Evolutionary conservation across 2,113 vertebrate genomes (phyloP), one percentile per base, ranked within the genome.

Genomic region (Brachyhypopomus gauderio): DNA sequence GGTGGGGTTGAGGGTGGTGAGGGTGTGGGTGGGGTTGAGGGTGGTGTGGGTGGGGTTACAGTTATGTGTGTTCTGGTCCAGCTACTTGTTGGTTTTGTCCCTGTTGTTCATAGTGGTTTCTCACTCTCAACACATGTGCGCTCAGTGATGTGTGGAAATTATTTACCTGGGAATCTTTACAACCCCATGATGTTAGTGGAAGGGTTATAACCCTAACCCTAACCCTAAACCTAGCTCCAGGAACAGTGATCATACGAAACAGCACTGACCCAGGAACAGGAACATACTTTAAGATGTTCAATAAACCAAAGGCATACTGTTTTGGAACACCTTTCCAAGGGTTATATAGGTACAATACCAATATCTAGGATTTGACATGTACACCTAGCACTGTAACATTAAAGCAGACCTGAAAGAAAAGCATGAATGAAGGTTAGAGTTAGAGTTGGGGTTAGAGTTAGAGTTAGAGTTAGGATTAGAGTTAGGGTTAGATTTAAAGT

Each of bases 361-460:
- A 30, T 38, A 17, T 78, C 70, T 84, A 72, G 36, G 34, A 66
- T 84, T 81, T 78, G 63, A 79, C 25, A 38, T 78, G 69, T 30
- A 34, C 8, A 75, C 58, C 62, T 75, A 81, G 25, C 27, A 9
- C 23, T 41, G 36, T 67, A 66, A 56, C 22, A 38, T 23, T 12
- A 62, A 62, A n/a, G 71, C 17, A 72, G 17, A n/a, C 14, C 4
- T 36, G 16, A 60, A 63, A 52, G 45, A 66, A 82, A 9, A 62
- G n/a, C 48, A n/a, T 30, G 30, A 30, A 30, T 2, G 30, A 30
- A 30, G 30, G 30, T 30, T 30, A 30, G 30, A 30, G 30, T 30
- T 30, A 30, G 30, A 3, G 30, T 30, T 30, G 3, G 30, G 3
- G 30, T 30, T 30, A 30, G 30, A 3, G 30, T 30, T 30, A 30